Base-by-base conservation (phyloP, 37 sponge, comb jelly and placozoan species). In the Ephydatia muelleri region DNA sequence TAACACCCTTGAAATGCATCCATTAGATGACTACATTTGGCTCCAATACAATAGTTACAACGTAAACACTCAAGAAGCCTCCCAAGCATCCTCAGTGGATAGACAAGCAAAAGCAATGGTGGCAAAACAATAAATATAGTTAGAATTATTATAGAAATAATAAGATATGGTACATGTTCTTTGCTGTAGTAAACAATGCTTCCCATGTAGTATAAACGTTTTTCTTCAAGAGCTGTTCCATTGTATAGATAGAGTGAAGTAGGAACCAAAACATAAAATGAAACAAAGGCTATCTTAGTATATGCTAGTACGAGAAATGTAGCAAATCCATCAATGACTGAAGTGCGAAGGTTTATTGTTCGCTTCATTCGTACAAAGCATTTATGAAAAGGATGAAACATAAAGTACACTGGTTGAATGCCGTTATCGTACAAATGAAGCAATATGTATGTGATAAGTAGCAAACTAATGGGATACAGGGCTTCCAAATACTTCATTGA, bases 221-320 rank as follows among this genome's bases (percentile, higher is more conserved):
- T 43, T 43, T 43, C 6, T 43, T 8, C 47, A 43, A 43, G 47
- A 43, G 47, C 47, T 32, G 11, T 32, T 37, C 39, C 26, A 31
- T 36, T 43, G 47, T 43, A 43, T 43, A 8, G 8, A 57, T 43
- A 30, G 5, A 84, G 76, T 33, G n/a, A 29, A 0, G 84, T 65
- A 13, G 75, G 69, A 33, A 76, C 76, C 36, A 84, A 40, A 6
- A 84, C n/a, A 5, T 32, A 32, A 26, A 84, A 84, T 73, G 84
- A 57, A 40, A 75, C 68, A 8, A 11, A 43, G 40, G 78, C 40
- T 9, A 87, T 65, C 69, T 81, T 87, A 1, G 75, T 19, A 81
- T 81, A 87, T 5, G 88, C 75, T 2, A 87, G 77, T 9, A 87
- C 77, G 43, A 87, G 40, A 32, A 87, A 81, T 30, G 88, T 73